phyloP scores from a whole-genome alignment of 2,797 vertebrate genomes.

The Xerus rutilus region DNA sequence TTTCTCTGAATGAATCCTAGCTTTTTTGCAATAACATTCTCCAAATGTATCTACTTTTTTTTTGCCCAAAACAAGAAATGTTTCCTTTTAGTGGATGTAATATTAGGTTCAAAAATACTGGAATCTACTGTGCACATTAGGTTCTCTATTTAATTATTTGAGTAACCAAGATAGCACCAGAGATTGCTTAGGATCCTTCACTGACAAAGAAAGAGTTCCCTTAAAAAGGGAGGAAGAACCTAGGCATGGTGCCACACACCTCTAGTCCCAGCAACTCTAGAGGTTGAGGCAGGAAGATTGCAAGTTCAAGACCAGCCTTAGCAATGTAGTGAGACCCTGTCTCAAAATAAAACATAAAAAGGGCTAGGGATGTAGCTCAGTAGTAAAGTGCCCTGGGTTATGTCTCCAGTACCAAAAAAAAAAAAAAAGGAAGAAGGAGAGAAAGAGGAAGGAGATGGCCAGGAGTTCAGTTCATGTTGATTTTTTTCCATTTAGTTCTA shows the following conservation, averaged over 20 bases:
- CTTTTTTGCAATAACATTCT: not conserved
- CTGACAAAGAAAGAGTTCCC: not conserved
- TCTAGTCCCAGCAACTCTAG: no score
- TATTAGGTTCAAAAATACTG: not conserved
- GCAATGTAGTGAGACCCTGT: no score
- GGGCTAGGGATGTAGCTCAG: no score
- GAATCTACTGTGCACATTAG: not conserved
- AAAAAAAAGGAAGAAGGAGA: not conserved
- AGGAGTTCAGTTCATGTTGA: not conserved
- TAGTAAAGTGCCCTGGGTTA: no score
- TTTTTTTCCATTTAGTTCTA: not conserved
- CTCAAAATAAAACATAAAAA: no score
- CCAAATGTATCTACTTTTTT: not conserved
- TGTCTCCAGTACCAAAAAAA: no score
- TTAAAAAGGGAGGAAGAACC: not conserved
- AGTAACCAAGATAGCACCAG: not conserved
- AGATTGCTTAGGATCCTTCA: not conserved
- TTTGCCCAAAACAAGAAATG: not conserved
- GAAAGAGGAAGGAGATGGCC: not conserved
- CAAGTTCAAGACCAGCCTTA: no score
- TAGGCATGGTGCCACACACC: no score
- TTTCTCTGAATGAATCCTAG: conserved; percentile 26
- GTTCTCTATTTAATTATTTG: not conserved
- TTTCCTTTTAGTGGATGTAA: not conserved
- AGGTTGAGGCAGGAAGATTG: no score